Evolutionary conservation across 2,113 vertebrate genomes (phyloP).

Genomic region (Daphoenositta chrysoptera): DNA sequence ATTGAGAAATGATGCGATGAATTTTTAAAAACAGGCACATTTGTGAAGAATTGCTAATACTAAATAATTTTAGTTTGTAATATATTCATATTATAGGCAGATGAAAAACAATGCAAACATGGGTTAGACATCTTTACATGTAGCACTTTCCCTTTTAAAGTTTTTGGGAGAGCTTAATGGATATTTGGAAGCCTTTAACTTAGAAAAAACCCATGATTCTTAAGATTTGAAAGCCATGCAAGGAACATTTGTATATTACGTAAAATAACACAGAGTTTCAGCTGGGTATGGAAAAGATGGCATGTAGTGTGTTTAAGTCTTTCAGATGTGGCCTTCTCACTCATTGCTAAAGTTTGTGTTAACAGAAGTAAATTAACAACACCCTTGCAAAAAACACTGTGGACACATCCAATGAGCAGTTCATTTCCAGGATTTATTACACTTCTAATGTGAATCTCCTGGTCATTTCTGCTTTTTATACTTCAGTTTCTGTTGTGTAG

Average conservation of each 20-base stretch:
- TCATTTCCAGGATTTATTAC: neutral
- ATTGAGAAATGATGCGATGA: neutral
- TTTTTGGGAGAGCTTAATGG: conserved; percentile 16
- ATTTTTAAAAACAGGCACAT: conserved; percentile 2
- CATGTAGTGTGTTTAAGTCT: neutral
- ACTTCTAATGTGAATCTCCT: neutral
- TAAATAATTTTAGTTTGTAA: conserved; percentile 28
- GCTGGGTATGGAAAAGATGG: neutral
- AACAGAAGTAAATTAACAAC: neutral
- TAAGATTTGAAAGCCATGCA: neutral
- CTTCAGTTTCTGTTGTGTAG: neutral
- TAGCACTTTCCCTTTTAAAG: conserved; percentile 47
- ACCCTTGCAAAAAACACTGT: neutral
- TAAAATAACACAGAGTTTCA: neutral
- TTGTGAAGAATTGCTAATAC: neutral
- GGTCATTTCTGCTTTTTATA: neutral
- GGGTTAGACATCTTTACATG: conserved; percentile 14
- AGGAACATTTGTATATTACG: neutral
- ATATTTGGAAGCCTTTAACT: conserved; percentile 21
- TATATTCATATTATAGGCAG: conserved; percentile 28
- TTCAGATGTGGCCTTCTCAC: neutral
- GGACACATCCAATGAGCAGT: neutral
- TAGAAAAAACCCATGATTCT: neutral
- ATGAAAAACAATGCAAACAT: conserved; percentile 51
- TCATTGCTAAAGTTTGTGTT: neutral